Percentiles rank a stretch among this genome's conserved stretches.
phyloP scores from a whole-genome alignment of 2,888 invertebrate species.

The Malthinus flaveolus region DNA sequence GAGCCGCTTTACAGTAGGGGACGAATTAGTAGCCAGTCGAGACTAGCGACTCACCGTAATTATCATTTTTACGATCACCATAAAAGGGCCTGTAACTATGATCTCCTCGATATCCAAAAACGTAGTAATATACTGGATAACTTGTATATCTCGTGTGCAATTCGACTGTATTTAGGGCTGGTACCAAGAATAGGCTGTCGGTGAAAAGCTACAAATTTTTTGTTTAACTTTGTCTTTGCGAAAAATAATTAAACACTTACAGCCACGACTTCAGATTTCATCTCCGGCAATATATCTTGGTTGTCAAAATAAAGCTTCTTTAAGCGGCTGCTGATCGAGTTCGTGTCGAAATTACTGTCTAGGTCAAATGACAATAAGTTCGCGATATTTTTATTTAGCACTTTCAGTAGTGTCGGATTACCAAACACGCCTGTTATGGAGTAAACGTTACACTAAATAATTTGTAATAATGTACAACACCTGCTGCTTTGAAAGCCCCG shows the following conservation, averaged over 20 bases:
- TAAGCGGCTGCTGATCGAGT: slow-evolving; percentile 29
- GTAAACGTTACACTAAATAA: slow-evolving; percentile 14
- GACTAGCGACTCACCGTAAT: slow-evolving; percentile 64
- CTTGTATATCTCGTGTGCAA: slow-evolving; percentile 57
- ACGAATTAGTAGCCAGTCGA: too few relatives aligned
- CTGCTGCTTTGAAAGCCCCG: slow-evolving; percentile 49
- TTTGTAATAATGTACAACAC: slow-evolving; percentile 6
- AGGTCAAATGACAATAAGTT: too few relatives aligned
- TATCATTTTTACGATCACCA: slow-evolving; percentile 61
- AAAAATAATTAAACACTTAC: slow-evolving; percentile 43
- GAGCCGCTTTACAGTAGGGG: too few relatives aligned
- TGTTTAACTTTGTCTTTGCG: background rate
- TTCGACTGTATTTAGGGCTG: slow-evolving; percentile 65
- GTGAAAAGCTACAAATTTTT: slow-evolving; percentile 64
- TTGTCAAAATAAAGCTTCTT: slow-evolving; percentile 56
- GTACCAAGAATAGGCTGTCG: slow-evolving; percentile 71
- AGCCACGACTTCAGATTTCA: slow-evolving; percentile 49
- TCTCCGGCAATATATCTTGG: slow-evolving; percentile 47
- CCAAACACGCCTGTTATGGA: slow-evolving; percentile 41
- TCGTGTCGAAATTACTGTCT: too few relatives aligned
- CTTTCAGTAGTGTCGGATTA: slow-evolving; percentile 46
- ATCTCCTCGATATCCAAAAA: slow-evolving; percentile 66
- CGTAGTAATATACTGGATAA: slow-evolving; percentile 67
- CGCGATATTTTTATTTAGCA: slow-evolving; percentile 46
- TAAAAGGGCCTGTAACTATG: slow-evolving; percentile 73